These are phyloP conservation scores for Lepeophtheirus nordmannii DNA, from an alignment of 2,888 invertebrate species.

Conservation along the genomic window DNA sequence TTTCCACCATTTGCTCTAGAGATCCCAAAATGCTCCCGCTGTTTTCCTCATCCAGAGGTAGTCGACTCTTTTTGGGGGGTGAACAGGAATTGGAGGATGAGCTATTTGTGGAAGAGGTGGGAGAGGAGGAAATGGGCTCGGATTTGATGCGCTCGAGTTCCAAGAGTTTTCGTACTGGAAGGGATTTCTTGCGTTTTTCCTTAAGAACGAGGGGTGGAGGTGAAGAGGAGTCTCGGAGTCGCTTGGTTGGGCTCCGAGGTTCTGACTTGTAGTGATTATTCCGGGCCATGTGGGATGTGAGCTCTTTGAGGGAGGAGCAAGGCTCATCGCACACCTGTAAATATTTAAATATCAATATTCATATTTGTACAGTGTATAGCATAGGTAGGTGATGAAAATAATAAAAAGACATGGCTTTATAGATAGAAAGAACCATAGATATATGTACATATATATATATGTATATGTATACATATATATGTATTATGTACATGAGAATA, in stretches of 20 bases:
- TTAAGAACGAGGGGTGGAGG: neutral
- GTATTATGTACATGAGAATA: conserved; percentile 65
- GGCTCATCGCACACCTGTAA: conserved; percentile 95
- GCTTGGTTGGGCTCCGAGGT: neutral
- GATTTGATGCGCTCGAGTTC: conserved; percentile 77
- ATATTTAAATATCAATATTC: conserved; percentile 52
- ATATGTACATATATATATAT: neutral
- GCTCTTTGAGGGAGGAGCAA: conserved; percentile 80
- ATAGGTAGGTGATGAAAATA: conserved; percentile 49
- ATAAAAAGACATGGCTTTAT: neutral
- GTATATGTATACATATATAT: neutral
- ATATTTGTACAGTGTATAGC: conserved; percentile 92
- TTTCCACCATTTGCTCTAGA: conserved; percentile 17
- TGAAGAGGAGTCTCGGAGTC: neutral
- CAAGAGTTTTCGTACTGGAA: conserved; percentile 73
- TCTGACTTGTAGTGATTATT: conserved; percentile 74
- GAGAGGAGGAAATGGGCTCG: conserved; percentile 47
- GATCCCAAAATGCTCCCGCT: conserved; percentile 13
- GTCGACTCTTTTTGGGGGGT: neutral
- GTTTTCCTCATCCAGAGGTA: neutral
- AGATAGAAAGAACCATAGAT: neutral
- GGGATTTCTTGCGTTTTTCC: conserved; percentile 78
- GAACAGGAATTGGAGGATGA: neutral
- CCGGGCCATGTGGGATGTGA: conserved; percentile 93
- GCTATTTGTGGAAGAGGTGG: neutral